Conservation (phyloP, 2,888 invertebrate species). For the Ochlodes sylvanus region DNA sequence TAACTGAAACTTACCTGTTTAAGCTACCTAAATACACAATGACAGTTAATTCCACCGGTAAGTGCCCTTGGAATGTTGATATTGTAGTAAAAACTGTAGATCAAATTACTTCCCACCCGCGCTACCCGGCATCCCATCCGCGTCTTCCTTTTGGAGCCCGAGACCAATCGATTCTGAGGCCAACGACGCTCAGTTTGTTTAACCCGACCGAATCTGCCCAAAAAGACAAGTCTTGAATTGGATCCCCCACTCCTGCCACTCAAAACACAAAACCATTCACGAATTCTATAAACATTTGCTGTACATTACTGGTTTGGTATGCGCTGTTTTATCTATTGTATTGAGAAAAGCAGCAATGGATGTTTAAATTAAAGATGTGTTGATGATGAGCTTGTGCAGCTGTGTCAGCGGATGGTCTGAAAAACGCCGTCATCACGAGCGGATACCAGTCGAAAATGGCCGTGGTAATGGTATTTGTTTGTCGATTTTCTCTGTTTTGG, state of each 20-base stretch:
- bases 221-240: conserved; percentile 79
- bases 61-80: conserved; percentile 25
- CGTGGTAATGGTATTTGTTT: conserved; percentile 82
- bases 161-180: conserved; percentile 75
- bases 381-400: conserved; percentile 19
- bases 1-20: not conserved
- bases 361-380: not conserved
- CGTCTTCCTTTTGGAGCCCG: conserved; percentile 57
- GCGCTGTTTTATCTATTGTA: too few relatives aligned
- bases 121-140: conserved; percentile 28
- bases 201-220: conserved; percentile 69
- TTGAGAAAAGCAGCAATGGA: conserved; percentile 50
- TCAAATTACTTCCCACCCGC: conserved; percentile 38
- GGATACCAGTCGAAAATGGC: conserved; percentile 77
- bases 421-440: conserved; percentile 80
- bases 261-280: conserved; percentile 31
- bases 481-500: conserved; percentile 83
- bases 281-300: not conserved
- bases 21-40: not conserved
- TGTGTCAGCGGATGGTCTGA: conserved; percentile 55
- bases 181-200: conserved; percentile 75
- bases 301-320: conserved; percentile 49
- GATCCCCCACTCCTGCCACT: conserved; percentile 57
- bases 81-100: conserved; percentile 35
- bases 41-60: conserved; percentile 2